Evolutionary conservation across 2,888 invertebrate species (phyloP).

Genomic region (Shargacucullia verbasci): DNA sequence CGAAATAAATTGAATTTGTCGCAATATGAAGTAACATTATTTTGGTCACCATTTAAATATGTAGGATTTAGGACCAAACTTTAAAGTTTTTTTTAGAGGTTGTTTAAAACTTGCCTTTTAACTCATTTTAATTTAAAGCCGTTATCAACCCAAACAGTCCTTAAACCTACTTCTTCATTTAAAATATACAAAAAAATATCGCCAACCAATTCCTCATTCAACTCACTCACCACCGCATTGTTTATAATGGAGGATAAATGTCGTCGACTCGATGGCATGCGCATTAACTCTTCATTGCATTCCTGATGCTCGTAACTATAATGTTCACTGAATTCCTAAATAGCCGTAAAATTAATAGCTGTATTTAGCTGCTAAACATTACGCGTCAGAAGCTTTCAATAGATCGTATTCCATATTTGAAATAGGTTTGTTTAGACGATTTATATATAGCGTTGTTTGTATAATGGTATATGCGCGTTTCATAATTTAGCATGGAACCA

Average conservation of each 20-base stretch:
- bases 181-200: neutral
- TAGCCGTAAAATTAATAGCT: conserved; percentile 74
- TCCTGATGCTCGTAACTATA: conserved; percentile 61
- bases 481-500: conserved; percentile 14
- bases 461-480: conserved; percentile 6
- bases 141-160: no score
- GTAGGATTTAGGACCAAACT: no score
- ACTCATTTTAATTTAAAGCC: no score
- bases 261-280: conserved; percentile 65
- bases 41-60: no score
- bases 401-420: conserved; percentile 28
- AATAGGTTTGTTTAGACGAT: conserved; percentile 36
- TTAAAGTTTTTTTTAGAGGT: no score
- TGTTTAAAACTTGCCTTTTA: no score
- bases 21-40: conserved; percentile 14
- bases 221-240: conserved; percentile 42
- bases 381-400: conserved; percentile 47
- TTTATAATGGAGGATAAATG: conserved; percentile 62
- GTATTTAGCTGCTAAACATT: conserved; percentile 61
- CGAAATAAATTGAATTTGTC: conserved; percentile 22
- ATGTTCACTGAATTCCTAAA: conserved; percentile 71
- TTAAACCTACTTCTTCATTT: no score
- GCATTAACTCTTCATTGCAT: conserved; percentile 64
- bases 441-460: conserved; percentile 16
- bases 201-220: conserved; percentile 25